These are phyloP conservation scores for Tachina lurida DNA, from an alignment of 2,888 invertebrate species.

Conservation along the genomic window DNA sequence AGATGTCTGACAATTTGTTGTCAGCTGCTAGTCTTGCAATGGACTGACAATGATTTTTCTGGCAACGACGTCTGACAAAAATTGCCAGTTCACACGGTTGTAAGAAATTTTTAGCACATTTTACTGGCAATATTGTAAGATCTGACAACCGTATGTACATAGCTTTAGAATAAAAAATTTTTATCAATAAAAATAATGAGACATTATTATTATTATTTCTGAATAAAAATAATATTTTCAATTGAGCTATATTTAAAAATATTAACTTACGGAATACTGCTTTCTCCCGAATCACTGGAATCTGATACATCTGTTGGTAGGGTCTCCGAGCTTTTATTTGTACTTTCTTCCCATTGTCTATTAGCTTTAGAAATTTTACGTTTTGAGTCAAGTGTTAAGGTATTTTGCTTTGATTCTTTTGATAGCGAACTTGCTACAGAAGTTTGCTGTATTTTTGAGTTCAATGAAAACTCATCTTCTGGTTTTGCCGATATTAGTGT, in stretches of 20 bases:
- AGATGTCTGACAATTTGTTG: too few relatives aligned
- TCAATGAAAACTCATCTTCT: constrained; percentile 72
- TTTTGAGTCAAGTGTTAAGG: constrained; percentile 75
- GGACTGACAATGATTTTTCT: too few relatives aligned
- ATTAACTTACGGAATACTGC: constrained; percentile 85
- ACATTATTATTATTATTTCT: too few relatives aligned
- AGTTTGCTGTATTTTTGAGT: constrained; percentile 24
- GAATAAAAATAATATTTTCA: too few relatives aligned
- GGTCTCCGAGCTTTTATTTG: constrained; percentile 78
- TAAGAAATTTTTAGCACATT: too few relatives aligned
- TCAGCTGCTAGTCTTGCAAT: too few relatives aligned
- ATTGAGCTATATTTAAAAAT: not conserved
- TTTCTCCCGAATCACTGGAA: constrained; percentile 91
- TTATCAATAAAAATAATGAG: constrained; percentile 29
- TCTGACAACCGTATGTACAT: too few relatives aligned
- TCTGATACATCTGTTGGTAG: constrained; percentile 91
- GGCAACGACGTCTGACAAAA: too few relatives aligned
- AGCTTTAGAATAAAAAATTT: too few relatives aligned
- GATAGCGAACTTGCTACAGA: constrained; percentile 12
- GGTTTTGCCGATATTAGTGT: constrained; percentile 78
- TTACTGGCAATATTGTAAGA: too few relatives aligned
- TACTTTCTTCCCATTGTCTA: constrained; percentile 78
- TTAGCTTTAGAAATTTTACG: constrained; percentile 80
- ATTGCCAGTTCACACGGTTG: too few relatives aligned
- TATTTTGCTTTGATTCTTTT: constrained; percentile 60